Base-by-base conservation (phyloP, 2,113 vertebrate species). In the Halcyon senegalensis region DNA sequence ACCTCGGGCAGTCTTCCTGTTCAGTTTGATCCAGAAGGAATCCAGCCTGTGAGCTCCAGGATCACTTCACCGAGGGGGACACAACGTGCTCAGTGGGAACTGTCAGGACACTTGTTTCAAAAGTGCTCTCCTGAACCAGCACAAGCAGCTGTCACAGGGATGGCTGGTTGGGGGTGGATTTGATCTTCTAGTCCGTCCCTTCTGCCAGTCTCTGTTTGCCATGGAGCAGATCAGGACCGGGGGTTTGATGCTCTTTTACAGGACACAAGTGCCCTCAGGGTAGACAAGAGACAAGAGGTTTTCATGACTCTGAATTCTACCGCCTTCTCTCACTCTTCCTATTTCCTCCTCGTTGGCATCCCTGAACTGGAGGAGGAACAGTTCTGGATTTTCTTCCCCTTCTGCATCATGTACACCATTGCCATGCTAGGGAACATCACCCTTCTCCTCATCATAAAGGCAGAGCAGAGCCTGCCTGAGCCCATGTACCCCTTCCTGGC, bases 401-500 rank as follows among this genome's bases (percentile, higher is more conserved):
- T 98, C 74, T 95, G 68, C 77, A 18, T 86, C 63, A 94, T 84
- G 91, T 96, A 95, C 13, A 3, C 58, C 48, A 13, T 94, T 4
- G 85, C 94, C 28, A 4, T 96, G 39, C 35, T 94, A 35, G 95
- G 97, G 12, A 97, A 97, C 79, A 43, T 87, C 33, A 37, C 31
- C 44, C 70, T 97, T 3, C 75, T 97, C n/a, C 58, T 89, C 5
- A 2, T 94, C n/a, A 94, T 97, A 33, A 46, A 30, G 60, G 67
- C 41, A 18, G 95, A 97, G 55, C 66, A 48, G 1, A 90, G 80
- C 12, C 69, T 98, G 28, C 96, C 94, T 1, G 66, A 96, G 39
- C 95, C 97, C 85, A 96, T 97, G 96, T 97, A 93, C 89, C 56
- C 94, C 51, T 93, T 98, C 70, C 50, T 97, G 58, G 93, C 96